A percentile compares a stretch with the other conserved stretches of the same genome.
phyloP scores from a whole-genome alignment of 1,140 invertebrate species.

The Plodia interpunctella region DNA sequence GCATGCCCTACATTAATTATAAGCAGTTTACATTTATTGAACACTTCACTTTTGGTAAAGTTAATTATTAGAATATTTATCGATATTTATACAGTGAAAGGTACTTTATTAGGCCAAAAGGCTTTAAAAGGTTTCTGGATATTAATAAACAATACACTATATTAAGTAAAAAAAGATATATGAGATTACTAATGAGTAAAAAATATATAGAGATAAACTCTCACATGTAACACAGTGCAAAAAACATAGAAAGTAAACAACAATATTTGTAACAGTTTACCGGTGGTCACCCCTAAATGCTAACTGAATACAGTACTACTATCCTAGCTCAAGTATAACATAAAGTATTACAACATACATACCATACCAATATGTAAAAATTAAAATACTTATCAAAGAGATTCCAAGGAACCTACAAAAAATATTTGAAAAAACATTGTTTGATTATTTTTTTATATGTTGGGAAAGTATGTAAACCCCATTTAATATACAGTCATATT shows the following conservation, averaged over 20 bases:
- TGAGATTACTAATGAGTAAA: constrained; percentile 65
- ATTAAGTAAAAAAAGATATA: constrained; percentile 34
- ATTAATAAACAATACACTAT: constrained; percentile 14
- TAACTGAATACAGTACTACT: constrained; percentile 20
- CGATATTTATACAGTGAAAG: constrained; percentile 17
- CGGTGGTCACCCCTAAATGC: constrained; percentile 44
- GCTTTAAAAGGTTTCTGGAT: constrained; percentile 5
- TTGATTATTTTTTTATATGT: constrained; percentile 14
- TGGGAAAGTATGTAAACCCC: constrained; percentile 24
- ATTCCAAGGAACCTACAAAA: constrained; percentile 42
- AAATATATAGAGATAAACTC: constrained; percentile 27
- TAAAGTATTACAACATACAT: background rate
- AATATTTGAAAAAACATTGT: constrained; percentile 23
- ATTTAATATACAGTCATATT: background rate
- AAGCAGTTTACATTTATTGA: constrained; percentile 27
- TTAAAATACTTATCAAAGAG: constrained; percentile 33
- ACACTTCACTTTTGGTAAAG: constrained; percentile 59
- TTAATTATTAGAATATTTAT: constrained; percentile 16
- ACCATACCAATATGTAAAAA: constrained; percentile 10
- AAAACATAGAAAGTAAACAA: constrained; percentile 21
- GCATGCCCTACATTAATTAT: constrained; percentile 34
- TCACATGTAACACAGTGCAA: constrained; percentile 18
- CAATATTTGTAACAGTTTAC: constrained; percentile 17
- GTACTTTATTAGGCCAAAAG: constrained; percentile 29
- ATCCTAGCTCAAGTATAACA: background rate